Evolutionary conservation across 2,888 invertebrate species (phyloP), one percentile per base, ranked within the genome.

Genomic region (Dynastes tityus): DNA sequence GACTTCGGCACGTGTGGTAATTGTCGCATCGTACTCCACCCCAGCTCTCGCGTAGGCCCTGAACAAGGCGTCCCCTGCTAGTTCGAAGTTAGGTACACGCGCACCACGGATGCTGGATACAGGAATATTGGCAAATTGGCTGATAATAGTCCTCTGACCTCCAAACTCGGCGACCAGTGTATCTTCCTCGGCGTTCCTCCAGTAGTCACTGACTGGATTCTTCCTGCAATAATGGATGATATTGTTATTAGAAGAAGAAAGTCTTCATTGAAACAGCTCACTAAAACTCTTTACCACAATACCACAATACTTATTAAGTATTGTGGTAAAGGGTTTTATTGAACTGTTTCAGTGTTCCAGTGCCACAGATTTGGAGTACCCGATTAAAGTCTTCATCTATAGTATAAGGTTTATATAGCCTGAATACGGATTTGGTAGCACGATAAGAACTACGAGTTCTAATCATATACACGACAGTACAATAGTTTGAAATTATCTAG

Each of bases 21-120:
- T 92, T 2, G 92, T 91, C 76, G 90, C 90, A 84, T 95, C 94
- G 85, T 93, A 94, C 0, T 84, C 79, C 2, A 94, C 87, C 0
- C 88, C 90, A 27, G 88, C 84, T 11, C 90, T 87, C 0, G 86
- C 82, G 84, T 94, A 90, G 79, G 92, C 91, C 78, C 89, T 85
- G 86, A 92, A 93, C 77, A 91, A 91, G 6, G 85, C 83, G 83
- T 95, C 90, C 9, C 92, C 93, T 0, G 89, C 83, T 81, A 92
- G 84, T 85, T 92, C 91, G 27, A 76, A 68, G 29, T 78, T 78
- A 0, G 93, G 92, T 0, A 90, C 88, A 29, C 92, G 90, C 1
- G 84, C 85, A 11, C 89, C 89, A 2, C 77, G 80, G 16, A 89
- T 85, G 51, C 85, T 82, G 2, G 82, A 82, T 3, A 53, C 61